phyloP scores from a whole-genome alignment of 2,797 vertebrate species.

The Meda fulgida region DNA sequence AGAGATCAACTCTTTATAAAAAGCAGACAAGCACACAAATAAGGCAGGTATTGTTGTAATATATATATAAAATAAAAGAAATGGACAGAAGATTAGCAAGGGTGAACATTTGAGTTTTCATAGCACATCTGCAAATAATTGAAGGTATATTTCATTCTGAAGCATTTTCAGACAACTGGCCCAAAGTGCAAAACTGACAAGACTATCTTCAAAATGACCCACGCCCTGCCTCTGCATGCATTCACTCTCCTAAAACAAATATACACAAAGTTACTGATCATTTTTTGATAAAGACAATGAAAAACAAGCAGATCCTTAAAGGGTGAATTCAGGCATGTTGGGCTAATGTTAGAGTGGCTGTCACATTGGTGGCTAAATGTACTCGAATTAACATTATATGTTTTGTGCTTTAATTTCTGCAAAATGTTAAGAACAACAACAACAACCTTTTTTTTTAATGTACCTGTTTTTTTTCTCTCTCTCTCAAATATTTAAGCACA shows the following conservation, averaged over 20 bases:
- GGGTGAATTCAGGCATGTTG: background rate
- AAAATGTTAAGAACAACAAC: background rate
- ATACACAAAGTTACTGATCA: background rate
- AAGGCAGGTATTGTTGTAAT: background rate
- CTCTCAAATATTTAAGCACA: slow-evolving; percentile 7
- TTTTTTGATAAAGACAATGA: background rate
- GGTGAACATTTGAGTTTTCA: background rate
- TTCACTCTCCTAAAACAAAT: background rate
- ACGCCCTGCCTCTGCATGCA: background rate
- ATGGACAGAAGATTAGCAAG: background rate
- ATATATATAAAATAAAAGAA: background rate
- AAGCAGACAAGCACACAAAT: background rate
- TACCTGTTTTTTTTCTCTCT: background rate
- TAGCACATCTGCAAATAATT: background rate
- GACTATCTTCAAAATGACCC: background rate
- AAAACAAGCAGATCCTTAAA: background rate
- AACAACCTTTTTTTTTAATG: background rate
- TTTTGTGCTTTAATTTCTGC: background rate
- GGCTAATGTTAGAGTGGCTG: background rate
- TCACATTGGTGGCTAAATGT: background rate
- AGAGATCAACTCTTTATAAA: background rate
- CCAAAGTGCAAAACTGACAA: slow-evolving; percentile 61
- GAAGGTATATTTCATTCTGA: background rate
- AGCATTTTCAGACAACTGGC: slow-evolving; percentile 55
- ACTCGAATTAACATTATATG: background rate